These are phyloP conservation scores for Pentamera pediparva DNA, from an alignment of 53 echinoderm and acorn worm species.

Conservation along the genomic window DNA sequence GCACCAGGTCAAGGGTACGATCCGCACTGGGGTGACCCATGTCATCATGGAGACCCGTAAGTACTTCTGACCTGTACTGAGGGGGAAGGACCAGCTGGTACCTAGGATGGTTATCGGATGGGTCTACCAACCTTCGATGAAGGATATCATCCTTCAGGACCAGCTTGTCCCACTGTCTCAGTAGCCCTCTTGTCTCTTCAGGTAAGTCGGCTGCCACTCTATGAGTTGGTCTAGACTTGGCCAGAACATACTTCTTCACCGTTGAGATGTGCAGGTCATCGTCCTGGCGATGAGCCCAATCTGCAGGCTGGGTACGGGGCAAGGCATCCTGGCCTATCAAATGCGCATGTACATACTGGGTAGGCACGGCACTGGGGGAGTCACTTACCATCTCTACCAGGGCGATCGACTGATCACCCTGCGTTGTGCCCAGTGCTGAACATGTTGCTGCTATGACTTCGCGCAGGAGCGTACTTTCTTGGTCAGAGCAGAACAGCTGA, in stretches of 20 bases:
- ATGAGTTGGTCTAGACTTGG: neutral
- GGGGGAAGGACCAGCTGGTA: neutral
- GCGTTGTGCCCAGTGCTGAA: no score
- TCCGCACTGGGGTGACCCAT: constrained; percentile 53
- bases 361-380: constrained; percentile 18
- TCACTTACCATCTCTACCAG: constrained; percentile 25
- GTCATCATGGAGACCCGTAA: constrained; percentile 46
- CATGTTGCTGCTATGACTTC: no score
- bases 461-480: no score
- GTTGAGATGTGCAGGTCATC: constrained; percentile 4
- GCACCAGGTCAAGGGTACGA: constrained; percentile 47
- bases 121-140: constrained; percentile 60
- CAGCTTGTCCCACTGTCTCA: constrained; percentile 13
- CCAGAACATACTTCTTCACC: neutral
- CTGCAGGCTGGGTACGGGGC: neutral
- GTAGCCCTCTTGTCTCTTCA: neutral
- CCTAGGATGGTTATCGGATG: constrained; percentile 50
- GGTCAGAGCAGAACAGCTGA: no score
- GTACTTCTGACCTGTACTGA: constrained; percentile 2
- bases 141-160: neutral
- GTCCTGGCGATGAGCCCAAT: constrained; percentile 19
- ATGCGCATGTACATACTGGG: neutral
- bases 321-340: neutral
- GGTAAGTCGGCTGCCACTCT: neutral
- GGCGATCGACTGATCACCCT: no score